Conservation (phyloP, 2,888 invertebrate species). For the Drosophila recens region DNA sequence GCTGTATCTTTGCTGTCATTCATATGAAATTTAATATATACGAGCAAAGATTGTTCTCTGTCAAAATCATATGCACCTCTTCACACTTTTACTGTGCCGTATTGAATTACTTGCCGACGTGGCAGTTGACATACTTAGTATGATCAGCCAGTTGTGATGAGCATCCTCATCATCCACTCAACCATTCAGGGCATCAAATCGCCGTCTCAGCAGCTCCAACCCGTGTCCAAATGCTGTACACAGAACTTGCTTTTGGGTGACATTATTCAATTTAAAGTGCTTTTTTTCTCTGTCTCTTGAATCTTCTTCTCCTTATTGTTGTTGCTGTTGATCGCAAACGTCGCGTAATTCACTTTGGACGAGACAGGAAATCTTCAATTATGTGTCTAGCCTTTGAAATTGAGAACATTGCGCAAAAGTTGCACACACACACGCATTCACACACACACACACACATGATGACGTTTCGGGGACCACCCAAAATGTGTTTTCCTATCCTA, state of each 20-base stretch:
- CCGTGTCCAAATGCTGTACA: background rate
- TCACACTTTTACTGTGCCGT: conserved; percentile 58
- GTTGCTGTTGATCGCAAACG: conserved; percentile 19
- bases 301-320: conserved; percentile 35
- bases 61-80: conserved; percentile 53
- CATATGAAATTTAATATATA: conserved; percentile 37
- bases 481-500: conserved; percentile 36
- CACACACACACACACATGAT: background rate
- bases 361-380: conserved; percentile 75
- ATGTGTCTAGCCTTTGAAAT: conserved; percentile 64
- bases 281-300: conserved; percentile 24
- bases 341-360: conserved; percentile 35
- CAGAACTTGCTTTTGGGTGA: conserved; percentile 63
- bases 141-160: conserved; percentile 28
- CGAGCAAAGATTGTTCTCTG: conserved; percentile 9
- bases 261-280: conserved; percentile 74
- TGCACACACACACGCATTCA: background rate
- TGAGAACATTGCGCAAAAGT: conserved; percentile 46
- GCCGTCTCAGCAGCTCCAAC: conserved; percentile 42
- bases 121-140: conserved; percentile 62
- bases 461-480: conserved; percentile 62
- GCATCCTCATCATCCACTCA: conserved; percentile 48
- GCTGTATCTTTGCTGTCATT: conserved; percentile 30
- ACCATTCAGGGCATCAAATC: conserved; percentile 53
- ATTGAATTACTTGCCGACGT: conserved; percentile 67